Base-by-base conservation (phyloP, 2,113 vertebrate genomes). In the Copsychus sechellarum region DNA sequence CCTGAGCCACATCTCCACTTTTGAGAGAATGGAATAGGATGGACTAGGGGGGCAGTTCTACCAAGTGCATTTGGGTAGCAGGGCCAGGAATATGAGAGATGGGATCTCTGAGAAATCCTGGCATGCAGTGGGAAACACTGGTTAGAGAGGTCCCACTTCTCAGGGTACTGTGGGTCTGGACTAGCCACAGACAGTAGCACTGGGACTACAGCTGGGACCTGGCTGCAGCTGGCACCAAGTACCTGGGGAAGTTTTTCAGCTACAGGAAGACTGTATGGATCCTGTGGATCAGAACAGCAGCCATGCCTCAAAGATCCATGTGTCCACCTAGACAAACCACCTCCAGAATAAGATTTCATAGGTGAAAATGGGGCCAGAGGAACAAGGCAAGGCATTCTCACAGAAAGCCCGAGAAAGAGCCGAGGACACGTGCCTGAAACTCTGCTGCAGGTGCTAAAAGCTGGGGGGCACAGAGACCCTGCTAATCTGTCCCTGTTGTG, bases 291-390 rank as follows among this genome's bases (percentile, higher is more conserved):
- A 86, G 16, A 70, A 54, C 25, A 79, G 45, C 42, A 66, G 45
- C 24, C 0, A 0, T 51, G 31, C 48, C 70, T 79, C 2, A 1
- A 71, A 84, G 31, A 87, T 25, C 58, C 25, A 1, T 7, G 5
- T 29, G 19, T 87, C 34, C 18, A 45, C 33, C 26, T 51, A 24
- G 66, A 65, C 0, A 76, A 51, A 64, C 10, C 31, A 45, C 23
- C 48, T 82, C 53, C 34, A 73, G 42, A 70, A 31, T 43, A 81
- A 78, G 18, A 78, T 23, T 86, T 83, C 14, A 6, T 12, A 18
- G 7, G 26, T 81, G 33, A 70, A 88, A 94, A 95, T 40, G 29
- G 14, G 22, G 12, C 28, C 47, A 83, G 71, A 81, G 26, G 34
- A 91, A 77, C 1, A 5, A 47, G 12, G 3, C 11, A 9, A 90